Conservation (phyloP, 2,888 invertebrate species). For the Sminthurinus aureus region DNA sequence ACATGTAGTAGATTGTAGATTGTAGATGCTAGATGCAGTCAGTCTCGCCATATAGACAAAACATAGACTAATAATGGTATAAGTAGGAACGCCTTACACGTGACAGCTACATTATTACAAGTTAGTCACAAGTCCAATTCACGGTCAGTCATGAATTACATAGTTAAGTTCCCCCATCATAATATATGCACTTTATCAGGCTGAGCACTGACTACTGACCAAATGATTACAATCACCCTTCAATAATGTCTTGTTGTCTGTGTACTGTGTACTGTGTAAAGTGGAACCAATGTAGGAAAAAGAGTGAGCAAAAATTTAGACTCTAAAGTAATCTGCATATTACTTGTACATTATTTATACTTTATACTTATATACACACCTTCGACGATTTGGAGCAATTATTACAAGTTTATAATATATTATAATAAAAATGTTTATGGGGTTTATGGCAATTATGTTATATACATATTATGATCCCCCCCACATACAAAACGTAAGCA, state of each 20-base stretch:
- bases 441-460: not conserved
- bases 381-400: too few species aligned
- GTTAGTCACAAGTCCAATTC: not conserved
- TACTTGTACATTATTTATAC: too few species aligned
- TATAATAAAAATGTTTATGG: not conserved
- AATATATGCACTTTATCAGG: not conserved
- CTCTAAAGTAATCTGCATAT: too few species aligned
- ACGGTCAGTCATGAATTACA: constrained; percentile 5
- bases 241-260: not conserved
- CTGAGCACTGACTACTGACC: not conserved
- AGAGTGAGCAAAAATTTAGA: too few species aligned
- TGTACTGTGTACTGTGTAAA: not conserved
- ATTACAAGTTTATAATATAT: too few species aligned
- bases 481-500: not conserved
- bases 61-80: not conserved
- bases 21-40: not conserved
- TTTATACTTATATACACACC: too few species aligned
- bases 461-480: not conserved
- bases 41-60: too few species aligned
- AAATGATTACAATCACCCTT: not conserved
- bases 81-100: constrained; percentile 30
- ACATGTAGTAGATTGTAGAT: not conserved
- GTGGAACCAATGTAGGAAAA: not conserved
- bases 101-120: constrained; percentile 21
- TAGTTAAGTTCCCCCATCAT: not conserved